Base-by-base conservation (phyloP, 2,113 vertebrate genomes). In the Abramis brama region DNA sequence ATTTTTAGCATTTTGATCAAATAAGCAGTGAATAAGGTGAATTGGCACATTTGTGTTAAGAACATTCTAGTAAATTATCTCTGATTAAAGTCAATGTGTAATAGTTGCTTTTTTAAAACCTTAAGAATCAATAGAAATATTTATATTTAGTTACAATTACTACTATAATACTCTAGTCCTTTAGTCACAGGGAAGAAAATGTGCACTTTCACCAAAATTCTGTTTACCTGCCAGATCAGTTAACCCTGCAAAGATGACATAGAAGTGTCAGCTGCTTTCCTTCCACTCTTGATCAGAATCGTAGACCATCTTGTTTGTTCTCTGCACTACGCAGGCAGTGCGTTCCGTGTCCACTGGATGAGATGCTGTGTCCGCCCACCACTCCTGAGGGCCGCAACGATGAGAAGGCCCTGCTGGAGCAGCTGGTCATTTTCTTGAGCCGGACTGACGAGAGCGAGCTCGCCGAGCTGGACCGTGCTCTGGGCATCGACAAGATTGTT, bases 381-480 rank as follows among this genome's bases (percentile, higher is more conserved):
- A 97, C 97, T 1, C 94, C 95, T 0, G 97, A 99, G 91, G 96
- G 95, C 33, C 95, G 96, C 11, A 98, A 94, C 1, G 97, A 98
- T 1, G 97, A 99, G 94, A 99, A 98, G 66, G 97, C 97, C 55
- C 95, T 98, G 74, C 90, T 99, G 0, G 97, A 99, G 85, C 97
- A 99, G 93, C 95, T 99, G 5, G 96, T 98, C 15, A 96, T 96
- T 89, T 98, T 98, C 93, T 96, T 99, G 87, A 99, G 97, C n/a
- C 97, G 97, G 86, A 98, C 97, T n/a, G 97, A 99, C 3, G 97
- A 99, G 93, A 98, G 96, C 0, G 96, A 98, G 86, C 94, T 99
- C 86, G 97, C 96, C 0, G 96, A 98, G 89, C 93, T 98, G 86
- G 97, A 98, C 91, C 95, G 97, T 76, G 97, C 97, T 0, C 94